phyloP scores from a whole-genome alignment of 2,888 invertebrate species.

The Griposia aprilina region DNA sequence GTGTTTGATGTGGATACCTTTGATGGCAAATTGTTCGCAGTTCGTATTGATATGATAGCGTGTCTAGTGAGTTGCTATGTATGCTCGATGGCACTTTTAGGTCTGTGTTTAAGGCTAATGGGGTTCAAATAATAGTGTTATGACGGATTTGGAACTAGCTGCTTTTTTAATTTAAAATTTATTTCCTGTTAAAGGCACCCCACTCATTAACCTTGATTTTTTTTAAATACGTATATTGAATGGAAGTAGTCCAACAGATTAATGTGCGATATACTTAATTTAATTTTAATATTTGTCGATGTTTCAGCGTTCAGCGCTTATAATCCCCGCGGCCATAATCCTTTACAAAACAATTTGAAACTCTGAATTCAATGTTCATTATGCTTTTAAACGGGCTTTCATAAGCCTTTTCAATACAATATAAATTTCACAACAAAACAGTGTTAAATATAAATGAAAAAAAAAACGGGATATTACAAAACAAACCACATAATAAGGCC shows the following conservation, averaged over 20 bases:
- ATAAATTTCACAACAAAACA: conserved; percentile 32
- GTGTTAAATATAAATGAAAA: conserved; percentile 45
- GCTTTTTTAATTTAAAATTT: not conserved
- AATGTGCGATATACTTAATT: conserved; percentile 22
- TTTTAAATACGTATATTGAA: too few relatives aligned
- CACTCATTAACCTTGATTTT: too few relatives aligned
- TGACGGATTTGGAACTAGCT: not conserved
- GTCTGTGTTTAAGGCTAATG: not conserved
- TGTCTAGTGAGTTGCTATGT: conserved; percentile 21
- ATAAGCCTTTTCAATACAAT: conserved; percentile 38
- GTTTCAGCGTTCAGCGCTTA: conserved; percentile 39
- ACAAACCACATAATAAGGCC: conserved; percentile 61
- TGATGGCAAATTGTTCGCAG: conserved; percentile 25
- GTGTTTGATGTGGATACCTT: conserved; percentile 16
- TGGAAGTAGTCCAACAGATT: conserved; percentile 36
- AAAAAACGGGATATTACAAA: conserved; percentile 54
- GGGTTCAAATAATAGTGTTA: not conserved
- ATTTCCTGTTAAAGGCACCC: not conserved
- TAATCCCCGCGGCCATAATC: conserved; percentile 47
- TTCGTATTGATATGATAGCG: conserved; percentile 7
- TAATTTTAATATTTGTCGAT: conserved; percentile 44
- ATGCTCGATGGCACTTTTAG: not conserved
- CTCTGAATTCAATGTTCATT: conserved; percentile 36
- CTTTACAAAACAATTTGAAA: conserved; percentile 36
- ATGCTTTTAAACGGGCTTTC: conserved; percentile 18